These are phyloP conservation scores for Ptilodon capucinus DNA, from an alignment of 2,888 invertebrate genomes.

Conservation along the genomic window DNA sequence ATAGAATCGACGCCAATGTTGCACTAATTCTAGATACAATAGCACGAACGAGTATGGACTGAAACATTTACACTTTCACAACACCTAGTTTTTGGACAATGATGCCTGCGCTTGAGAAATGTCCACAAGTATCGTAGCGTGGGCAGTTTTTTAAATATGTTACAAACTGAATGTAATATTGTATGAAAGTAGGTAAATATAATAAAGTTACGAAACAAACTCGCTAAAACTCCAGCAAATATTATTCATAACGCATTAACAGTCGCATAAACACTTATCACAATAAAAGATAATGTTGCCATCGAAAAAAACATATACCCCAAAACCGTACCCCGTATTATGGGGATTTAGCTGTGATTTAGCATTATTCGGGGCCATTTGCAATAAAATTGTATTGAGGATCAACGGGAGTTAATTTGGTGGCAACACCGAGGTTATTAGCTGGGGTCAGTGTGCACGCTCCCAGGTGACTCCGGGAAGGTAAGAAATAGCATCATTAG, in stretches of 20 bases:
- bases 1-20: no score
- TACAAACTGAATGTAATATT: not conserved
- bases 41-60: no score
- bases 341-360: constrained; percentile 69
- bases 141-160: not conserved
- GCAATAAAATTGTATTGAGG: constrained; percentile 74
- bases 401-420: constrained; percentile 64
- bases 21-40: no score
- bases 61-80: not conserved
- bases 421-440: constrained; percentile 43
- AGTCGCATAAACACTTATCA: constrained; percentile 61
- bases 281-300: constrained; percentile 66
- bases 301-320: constrained; percentile 47
- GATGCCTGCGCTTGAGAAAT: not conserved
- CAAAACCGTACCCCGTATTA: constrained; percentile 53
- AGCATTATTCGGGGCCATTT: constrained; percentile 67
- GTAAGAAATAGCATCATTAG: constrained; percentile 37
- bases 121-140: not conserved
- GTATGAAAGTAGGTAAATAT: not conserved
- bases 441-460: constrained; percentile 41
- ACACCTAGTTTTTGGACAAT: not conserved
- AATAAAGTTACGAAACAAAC: not conserved
- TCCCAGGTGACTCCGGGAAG: constrained; percentile 48
- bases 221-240: not conserved
- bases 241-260: constrained; percentile 24